Evolutionary conservation across 2,797 vertebrate genomes (phyloP).

Genomic region (Syndactyla subalaris): DNA sequence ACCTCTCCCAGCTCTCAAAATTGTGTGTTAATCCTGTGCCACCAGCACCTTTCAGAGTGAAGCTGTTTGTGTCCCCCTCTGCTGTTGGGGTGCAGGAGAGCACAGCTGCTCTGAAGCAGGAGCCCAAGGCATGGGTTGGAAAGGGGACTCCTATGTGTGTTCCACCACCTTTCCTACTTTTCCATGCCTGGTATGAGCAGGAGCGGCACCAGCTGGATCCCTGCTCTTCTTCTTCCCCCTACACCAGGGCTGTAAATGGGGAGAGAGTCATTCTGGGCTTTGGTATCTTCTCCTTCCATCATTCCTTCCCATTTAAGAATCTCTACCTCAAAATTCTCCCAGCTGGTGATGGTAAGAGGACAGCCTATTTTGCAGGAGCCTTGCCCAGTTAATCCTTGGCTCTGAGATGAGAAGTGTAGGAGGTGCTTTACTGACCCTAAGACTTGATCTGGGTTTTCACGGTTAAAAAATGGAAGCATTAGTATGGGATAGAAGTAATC

Average conservation of each 20-base stretch:
- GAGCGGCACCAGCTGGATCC: not conserved
- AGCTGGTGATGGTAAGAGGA: not conserved
- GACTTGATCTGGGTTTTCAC: not conserved
- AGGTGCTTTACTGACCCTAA: not conserved
- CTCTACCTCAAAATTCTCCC: not conserved
- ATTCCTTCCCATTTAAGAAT: not conserved
- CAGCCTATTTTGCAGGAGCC: not conserved
- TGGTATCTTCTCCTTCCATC: not conserved
- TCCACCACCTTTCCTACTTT: not conserved
- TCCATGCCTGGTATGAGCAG: not conserved
- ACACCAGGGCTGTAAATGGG: not conserved
- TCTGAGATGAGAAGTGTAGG: not conserved
- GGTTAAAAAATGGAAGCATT: not conserved
- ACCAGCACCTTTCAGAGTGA: not conserved
- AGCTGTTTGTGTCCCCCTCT: not conserved
- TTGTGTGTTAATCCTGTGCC: not conserved
- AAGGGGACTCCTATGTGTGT: not conserved
- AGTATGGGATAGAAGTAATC: not conserved
- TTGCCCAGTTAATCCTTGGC: not conserved
- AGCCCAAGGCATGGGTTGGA: not conserved
- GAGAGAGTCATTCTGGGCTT: not conserved
- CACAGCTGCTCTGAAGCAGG: not conserved
- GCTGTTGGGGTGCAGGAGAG: not conserved
- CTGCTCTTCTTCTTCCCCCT: not conserved
- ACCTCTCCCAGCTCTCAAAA: not conserved